Evolutionary conservation across 2,797 vertebrate genomes (phyloP), one percentile per base, ranked within the genome.

Genomic region (Lophius americanus): DNA sequence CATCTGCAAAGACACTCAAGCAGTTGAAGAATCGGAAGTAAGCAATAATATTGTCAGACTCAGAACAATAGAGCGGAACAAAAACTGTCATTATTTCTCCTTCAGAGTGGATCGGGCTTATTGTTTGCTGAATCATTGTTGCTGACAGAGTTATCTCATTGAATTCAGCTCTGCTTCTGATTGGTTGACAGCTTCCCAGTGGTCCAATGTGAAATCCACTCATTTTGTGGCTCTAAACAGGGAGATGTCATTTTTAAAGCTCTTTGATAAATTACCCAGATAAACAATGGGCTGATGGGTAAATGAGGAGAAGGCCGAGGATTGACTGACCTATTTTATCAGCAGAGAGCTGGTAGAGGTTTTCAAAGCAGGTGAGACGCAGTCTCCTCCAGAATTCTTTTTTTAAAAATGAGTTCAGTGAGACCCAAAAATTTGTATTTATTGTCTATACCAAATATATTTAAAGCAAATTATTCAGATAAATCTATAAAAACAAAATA

Each of bases 101-200:
- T 46, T 54, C 3, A 0, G 62, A 51, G 46, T 41, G 37, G 58
- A 37, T 32, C 1, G 1, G 51, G 37, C 60, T 74, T 35, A 60
- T 72, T 73, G 71, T 55, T 74, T 69, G 32, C 62, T 60, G 67
- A 76, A 62, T 80, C 51, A 47, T 78, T 71, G 66, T 62, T 74
- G 73, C 78, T 78, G 75, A 83, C 70, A 2, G 2, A 33, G 51
- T 67, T 56, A 9, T 51, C 60, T 72, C 43, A 66, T 51, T 73
- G 50, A 70, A 49, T 51, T 55, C 50, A 68, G 44, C 56, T 55
- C 66, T 47, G 44, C 37, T 9, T 14, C 46, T 49, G 52, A 78
- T 55, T 74, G 68, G 68, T 37, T 47, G 65, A 69, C 50, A 72
- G n/a, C 23, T 64, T 67, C 48, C 49, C 61, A 23, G 33, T 62